These are phyloP conservation scores for Thera britannica DNA, from an alignment of 2,888 invertebrate genomes.

Conservation along the genomic window DNA sequence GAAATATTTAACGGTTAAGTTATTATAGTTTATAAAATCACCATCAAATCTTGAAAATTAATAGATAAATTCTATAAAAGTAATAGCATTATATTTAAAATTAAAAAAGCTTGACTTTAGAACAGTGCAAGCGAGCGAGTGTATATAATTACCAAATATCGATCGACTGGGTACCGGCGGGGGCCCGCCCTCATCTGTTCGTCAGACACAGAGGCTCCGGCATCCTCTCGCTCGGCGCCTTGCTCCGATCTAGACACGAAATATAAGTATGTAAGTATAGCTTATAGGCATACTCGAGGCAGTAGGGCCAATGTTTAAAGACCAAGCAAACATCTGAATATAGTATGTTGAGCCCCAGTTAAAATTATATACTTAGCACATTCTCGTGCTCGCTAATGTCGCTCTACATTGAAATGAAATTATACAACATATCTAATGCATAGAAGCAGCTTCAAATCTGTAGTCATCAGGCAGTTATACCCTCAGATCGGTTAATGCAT, in stretches of 20 bases:
- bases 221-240: constrained; percentile 67
- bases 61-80: neutral
- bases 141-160: constrained; percentile 71
- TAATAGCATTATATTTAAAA: too few species aligned
- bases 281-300: too few species aligned
- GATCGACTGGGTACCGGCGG: constrained; percentile 76
- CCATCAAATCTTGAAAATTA: neutral
- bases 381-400: too few species aligned
- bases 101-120: neutral
- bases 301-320: too few species aligned
- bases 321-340: too few species aligned
- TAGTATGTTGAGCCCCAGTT: too few species aligned
- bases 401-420: too few species aligned
- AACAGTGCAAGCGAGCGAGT: neutral
- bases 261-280: neutral
- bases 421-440: too few species aligned
- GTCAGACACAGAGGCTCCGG: constrained; percentile 80
- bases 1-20: constrained; percentile 36
- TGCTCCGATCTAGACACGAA: constrained; percentile 63
- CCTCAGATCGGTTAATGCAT: too few species aligned
- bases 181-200: constrained; percentile 74
- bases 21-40: neutral
- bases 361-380: too few species aligned
- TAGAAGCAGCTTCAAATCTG: too few species aligned
- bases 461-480: too few species aligned